A percentile compares a stretch with the other conserved stretches of the same genome.
Evolutionary conservation across 2,888 invertebrate genomes (phyloP).

Genomic region (Oligia fasciuncula): DNA sequence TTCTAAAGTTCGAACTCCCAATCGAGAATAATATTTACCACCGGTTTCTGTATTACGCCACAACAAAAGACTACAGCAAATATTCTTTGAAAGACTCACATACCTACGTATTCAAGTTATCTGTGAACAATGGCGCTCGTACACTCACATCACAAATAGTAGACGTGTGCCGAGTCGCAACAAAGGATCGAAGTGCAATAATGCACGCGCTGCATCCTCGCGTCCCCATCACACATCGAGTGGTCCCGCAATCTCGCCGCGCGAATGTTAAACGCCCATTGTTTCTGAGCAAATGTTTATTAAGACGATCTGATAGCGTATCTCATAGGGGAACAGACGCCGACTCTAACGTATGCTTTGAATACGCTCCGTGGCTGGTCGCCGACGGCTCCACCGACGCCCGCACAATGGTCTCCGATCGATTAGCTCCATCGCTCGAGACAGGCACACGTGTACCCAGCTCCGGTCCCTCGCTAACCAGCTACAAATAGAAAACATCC

Average conservation of each 20-base stretch:
- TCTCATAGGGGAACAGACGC: slow-evolving; percentile 83
- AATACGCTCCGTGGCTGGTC: slow-evolving; percentile 73
- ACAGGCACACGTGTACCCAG: slow-evolving; percentile 65
- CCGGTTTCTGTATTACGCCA: slow-evolving; percentile 29
- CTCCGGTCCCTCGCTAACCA: slow-evolving; percentile 78
- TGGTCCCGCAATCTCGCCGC: slow-evolving; percentile 72
- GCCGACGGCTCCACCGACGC: slow-evolving; percentile 65
- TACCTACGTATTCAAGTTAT: slow-evolving; percentile 60
- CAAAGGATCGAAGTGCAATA: slow-evolving; percentile 79
- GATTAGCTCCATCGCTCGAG: slow-evolving; percentile 80
- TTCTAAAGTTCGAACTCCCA: slow-evolving; percentile 1
- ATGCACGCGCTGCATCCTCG: slow-evolving; percentile 72
- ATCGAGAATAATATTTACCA: slow-evolving; percentile 28
- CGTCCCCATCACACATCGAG: slow-evolving; percentile 72
- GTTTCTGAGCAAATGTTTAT: slow-evolving; percentile 88
- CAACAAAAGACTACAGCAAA: slow-evolving; percentile 37
- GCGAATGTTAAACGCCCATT: slow-evolving; percentile 85
- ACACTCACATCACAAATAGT: slow-evolving; percentile 69
- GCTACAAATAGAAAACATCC: slow-evolving; percentile 79
- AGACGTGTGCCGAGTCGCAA: slow-evolving; percentile 72
- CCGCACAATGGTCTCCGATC: slow-evolving; percentile 84
- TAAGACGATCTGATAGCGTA: slow-evolving; percentile 89
- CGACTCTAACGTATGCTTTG: slow-evolving; percentile 85
- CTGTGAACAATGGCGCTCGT: slow-evolving; percentile 63
- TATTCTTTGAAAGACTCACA: slow-evolving; percentile 56